These are phyloP conservation scores for Trachops cirrhosus DNA, from an alignment of 2,797 vertebrate genomes.

Conservation along the genomic window DNA sequence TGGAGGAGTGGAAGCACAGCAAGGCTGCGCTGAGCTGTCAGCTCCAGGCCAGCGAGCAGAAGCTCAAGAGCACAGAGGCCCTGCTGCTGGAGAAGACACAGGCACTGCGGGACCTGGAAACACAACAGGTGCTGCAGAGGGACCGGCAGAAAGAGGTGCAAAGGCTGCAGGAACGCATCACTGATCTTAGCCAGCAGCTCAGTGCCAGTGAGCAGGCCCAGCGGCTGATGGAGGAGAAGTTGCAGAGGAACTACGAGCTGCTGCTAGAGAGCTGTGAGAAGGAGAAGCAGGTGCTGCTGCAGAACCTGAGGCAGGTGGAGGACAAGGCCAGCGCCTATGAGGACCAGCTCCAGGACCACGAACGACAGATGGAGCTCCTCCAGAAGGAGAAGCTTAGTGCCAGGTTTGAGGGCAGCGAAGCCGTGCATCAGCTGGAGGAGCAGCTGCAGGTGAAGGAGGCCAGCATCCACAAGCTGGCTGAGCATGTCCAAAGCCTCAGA, in stretches of 20 bases:
- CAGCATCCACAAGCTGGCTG: constrained; percentile 87
- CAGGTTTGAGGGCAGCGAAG: constrained; percentile 85
- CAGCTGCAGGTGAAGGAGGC: constrained; percentile 88
- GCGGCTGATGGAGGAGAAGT: constrained; percentile 90
- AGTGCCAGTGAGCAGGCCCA: constrained; percentile 90
- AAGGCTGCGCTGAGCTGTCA: constrained; percentile 89
- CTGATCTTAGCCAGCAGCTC: constrained; percentile 89
- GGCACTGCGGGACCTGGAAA: constrained; percentile 91
- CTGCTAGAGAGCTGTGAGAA: constrained; percentile 91
- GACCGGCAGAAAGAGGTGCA: constrained; percentile 94
- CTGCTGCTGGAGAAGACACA: constrained; percentile 93
- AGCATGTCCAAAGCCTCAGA: constrained; percentile 89
- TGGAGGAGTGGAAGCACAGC: constrained; percentile 89
- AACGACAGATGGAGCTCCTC: constrained; percentile 90
- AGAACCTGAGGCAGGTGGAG: constrained; percentile 90
- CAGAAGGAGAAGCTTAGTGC: constrained; percentile 88
- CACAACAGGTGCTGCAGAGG: constrained; percentile 92
- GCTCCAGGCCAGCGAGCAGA: constrained; percentile 92
- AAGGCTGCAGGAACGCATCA: constrained; percentile 90
- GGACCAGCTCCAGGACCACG: constrained; percentile 87
- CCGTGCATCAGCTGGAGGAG: constrained; percentile 90
- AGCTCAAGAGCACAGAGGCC: constrained; percentile 91
- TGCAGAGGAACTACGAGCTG: constrained; percentile 89
- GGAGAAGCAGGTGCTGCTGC: constrained; percentile 90
- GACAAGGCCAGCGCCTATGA: constrained; percentile 87